Percentiles rank a stretch among this genome's conserved stretches.
Evolutionary conservation across 2,113 vertebrate genomes (phyloP).

Genomic region (Centropristis striata): DNA sequence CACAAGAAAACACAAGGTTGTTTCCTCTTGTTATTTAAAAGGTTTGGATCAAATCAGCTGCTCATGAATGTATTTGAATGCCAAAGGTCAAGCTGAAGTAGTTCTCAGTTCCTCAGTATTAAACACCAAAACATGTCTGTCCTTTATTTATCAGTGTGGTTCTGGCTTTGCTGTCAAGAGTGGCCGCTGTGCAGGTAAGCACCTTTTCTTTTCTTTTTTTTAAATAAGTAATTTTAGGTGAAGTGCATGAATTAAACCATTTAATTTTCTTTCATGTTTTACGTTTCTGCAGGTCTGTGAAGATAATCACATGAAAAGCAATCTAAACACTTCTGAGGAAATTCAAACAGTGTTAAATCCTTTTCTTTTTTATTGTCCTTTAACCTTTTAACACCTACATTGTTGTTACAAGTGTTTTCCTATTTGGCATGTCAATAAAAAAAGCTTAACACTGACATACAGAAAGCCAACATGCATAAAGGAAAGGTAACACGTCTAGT

Average conservation of each 20-base stretch:
- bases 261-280: slow-evolving; percentile 12
- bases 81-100: too few species aligned
- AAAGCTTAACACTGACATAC: too few species aligned
- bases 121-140: background rate
- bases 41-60: too few species aligned
- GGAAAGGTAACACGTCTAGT: too few species aligned
- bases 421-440: too few species aligned
- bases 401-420: too few species aligned
- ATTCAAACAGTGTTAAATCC: background rate
- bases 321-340: background rate
- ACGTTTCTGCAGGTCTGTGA: slow-evolving; percentile 72
- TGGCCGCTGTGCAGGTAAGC: slow-evolving; percentile 90
- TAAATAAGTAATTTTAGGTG: background rate
- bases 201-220: background rate
- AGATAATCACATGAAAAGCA: slow-evolving; percentile 31
- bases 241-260: background rate
- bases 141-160: slow-evolving; percentile 87
- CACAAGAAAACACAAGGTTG: too few species aligned
- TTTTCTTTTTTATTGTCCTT: background rate
- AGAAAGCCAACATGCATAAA: too few species aligned
- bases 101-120: background rate
- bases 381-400: too few species aligned
- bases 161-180: slow-evolving; percentile 89
- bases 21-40: too few species aligned
- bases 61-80: too few species aligned